Base-by-base conservation (phyloP, 2,113 vertebrate species). In the Nyctereutes procyonoides region DNA sequence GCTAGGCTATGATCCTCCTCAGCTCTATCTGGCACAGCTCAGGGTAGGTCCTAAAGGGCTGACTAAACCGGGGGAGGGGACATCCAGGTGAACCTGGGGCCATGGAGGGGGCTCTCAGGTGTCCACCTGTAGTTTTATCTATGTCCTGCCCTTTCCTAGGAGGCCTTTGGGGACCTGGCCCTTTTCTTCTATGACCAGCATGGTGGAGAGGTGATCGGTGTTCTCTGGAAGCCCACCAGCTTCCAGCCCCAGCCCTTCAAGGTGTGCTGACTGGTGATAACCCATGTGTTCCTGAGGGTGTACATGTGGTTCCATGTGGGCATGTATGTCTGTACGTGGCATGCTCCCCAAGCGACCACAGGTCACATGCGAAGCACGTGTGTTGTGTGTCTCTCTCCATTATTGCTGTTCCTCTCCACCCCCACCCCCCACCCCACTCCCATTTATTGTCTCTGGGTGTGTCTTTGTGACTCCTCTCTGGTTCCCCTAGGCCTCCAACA, bases 101-200 rank as follows among this genome's bases (percentile, higher is more conserved):
- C 7, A 0, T 81, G 53, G 48, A 67, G 1, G 60, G 74, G 43
- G 35, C n/a, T 11, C 71, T 87, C 20, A 24, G 28, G 26, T 56
- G 15, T 35, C 73, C 30, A 4, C 6, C 11, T 73, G 1, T 65
- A 26, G 58, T 76, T 53, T 88, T 63, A 17, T 28, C 80, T 92
- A 32, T 85, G 7, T 94, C 67, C 48, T 88, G 14, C n/a, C 22
- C 13, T 62, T 58, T 95, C 48, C 38, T 95, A 99, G 99, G 99
- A 99, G 1, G 98, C 99, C 43, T 99, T 99, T 26, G 98, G 98
- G 32, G 99, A 99, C 96, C 97, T 99, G 2, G 99, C 99, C 0
- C 98, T 99, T 83, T 99, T 99, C 97, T 99, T 99, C 98, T 99
- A 99, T 12, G 99, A 99, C 98, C 99, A 99, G 17, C 99, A 99